Evolutionary conservation across 2,888 invertebrate genomes (phyloP), one percentile per base, ranked within the genome.

Genomic region (Polyploca ridens): DNA sequence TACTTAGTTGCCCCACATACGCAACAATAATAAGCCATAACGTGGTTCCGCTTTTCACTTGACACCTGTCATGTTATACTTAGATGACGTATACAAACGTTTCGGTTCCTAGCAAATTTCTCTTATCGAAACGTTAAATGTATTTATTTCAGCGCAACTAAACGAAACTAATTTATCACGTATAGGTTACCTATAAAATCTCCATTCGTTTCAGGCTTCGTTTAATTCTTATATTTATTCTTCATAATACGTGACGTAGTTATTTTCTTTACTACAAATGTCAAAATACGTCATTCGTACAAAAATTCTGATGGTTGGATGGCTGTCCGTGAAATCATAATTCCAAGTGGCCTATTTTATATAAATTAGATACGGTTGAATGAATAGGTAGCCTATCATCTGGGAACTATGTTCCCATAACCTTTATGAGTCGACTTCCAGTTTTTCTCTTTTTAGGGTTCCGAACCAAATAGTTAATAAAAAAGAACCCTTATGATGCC

Each of bases 51-150:
- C 54, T 54, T 54, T 16, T 54, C 54, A 54, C 54, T 54, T 19
- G 19, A 54, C 54, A 54, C 54, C 7, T 54, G 54, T 54, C 19
- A 54, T 19, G 13, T 41, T 13, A 19, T 54, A 54, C 54, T 19
- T 3, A n/a, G 10, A 54, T 19, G 54, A 54, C 54, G 54, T 54
- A 49, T 49, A 54, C 54, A n/a, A 10, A 7, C 16, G 54, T 19
- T 19, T 54, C 19, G 19, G 54, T 54, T 49, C 49, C 49, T 19
- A 54, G 54, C n/a, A 16, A 54, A 19, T 54, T 54, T 54, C 54
- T 54, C 54, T 19, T 19, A 54, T 19, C 54, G 19, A 16, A 49
- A 49, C 49, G 16, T 19, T 49, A n/a, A 10, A 10, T 19, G 19
- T 54, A 1, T 19, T n/a, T 46, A 2, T n/a, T 46, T 54, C 16